Conservation (phyloP, 2,888 invertebrate species). For the Heteromyza rotundicornis region DNA sequence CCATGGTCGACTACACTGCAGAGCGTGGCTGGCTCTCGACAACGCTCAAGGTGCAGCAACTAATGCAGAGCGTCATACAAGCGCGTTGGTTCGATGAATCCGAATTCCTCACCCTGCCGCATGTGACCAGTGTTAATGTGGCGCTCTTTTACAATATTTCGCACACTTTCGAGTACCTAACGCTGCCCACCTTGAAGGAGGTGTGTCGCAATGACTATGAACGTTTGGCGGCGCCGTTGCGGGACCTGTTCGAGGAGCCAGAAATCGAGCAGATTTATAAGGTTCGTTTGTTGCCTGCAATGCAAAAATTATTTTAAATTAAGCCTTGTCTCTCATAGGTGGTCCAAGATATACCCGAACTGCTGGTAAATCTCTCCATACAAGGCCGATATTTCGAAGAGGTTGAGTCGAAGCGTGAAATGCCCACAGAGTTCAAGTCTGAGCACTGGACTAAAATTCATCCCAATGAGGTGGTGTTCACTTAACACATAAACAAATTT, state of each 20-base stretch:
- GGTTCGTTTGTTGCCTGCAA: constrained; percentile 64
- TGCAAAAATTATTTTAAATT: neutral
- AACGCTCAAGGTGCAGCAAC: constrained; percentile 75
- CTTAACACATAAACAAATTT: neutral
- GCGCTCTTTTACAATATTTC: constrained; percentile 66
- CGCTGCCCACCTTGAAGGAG: constrained; percentile 56
- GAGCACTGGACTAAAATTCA: constrained; percentile 69
- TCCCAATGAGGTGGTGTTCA: constrained; percentile 68
- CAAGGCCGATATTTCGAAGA: constrained; percentile 65
- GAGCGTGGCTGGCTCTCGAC: constrained; percentile 89
- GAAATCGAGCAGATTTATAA: constrained; percentile 73
- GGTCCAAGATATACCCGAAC: constrained; percentile 70
- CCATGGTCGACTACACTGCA: constrained; percentile 93
- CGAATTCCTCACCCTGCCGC: constrained; percentile 78
- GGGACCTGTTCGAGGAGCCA: constrained; percentile 70
- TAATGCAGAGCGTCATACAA: constrained; percentile 91
- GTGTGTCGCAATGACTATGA: constrained; percentile 67
- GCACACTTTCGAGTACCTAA: constrained; percentile 46
- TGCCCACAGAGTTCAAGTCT: constrained; percentile 58
- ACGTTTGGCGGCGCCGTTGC: constrained; percentile 68
- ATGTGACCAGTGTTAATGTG: constrained; percentile 72
- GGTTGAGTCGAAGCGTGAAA: constrained; percentile 38
- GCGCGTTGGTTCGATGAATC: constrained; percentile 84
- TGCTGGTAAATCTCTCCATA: constrained; percentile 67
- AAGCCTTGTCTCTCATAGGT: constrained; percentile 58